Conservation (phyloP, 1,140 invertebrate genomes). For the Scaptomyza pallida region DNA sequence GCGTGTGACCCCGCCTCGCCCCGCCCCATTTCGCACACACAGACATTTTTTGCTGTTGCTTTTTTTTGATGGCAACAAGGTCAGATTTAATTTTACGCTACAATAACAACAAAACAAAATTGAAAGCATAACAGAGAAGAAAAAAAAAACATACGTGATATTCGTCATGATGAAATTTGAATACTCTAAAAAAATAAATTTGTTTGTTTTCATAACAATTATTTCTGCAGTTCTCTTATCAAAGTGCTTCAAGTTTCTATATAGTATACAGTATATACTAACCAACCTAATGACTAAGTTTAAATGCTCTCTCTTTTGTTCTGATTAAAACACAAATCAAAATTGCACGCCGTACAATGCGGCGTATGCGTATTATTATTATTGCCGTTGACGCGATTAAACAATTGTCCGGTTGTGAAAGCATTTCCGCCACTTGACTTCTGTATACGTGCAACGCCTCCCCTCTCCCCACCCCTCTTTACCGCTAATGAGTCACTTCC, state of each 20-base stretch:
- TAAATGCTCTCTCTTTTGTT: constrained; percentile 10
- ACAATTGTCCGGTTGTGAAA: constrained; percentile 77
- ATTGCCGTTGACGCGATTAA: constrained; percentile 69
- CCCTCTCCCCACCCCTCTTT: constrained; percentile 1
- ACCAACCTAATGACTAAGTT: constrained; percentile 28
- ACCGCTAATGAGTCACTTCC: constrained; percentile 57
- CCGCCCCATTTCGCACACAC: not conserved
- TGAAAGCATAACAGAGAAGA: constrained; percentile 21
- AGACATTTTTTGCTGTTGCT: constrained; percentile 18
- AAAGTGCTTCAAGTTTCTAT: too few species aligned
- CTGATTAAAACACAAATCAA: constrained; percentile 29
- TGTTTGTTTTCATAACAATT: too few species aligned
- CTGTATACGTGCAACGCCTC: constrained; percentile 15
- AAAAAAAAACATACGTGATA: not conserved
- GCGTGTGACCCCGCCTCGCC: constrained; percentile 47
- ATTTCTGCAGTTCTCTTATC: too few species aligned
- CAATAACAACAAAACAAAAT: constrained; percentile 50
- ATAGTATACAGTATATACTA: too few species aligned
- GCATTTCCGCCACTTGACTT: constrained; percentile 65
- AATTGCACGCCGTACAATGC: constrained; percentile 40
- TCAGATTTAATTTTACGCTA: constrained; percentile 70
- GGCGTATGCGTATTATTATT: constrained; percentile 51
- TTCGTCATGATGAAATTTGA: constrained; percentile 7
- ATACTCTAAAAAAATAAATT: constrained; percentile 33
- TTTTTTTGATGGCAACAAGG: constrained; percentile 65